Percentiles rank a stretch among this genome's conserved stretches.
These are phyloP conservation scores for Hypomecis atomaria DNA, from an alignment of 2,888 invertebrate genomes.

Conservation along the genomic window DNA sequence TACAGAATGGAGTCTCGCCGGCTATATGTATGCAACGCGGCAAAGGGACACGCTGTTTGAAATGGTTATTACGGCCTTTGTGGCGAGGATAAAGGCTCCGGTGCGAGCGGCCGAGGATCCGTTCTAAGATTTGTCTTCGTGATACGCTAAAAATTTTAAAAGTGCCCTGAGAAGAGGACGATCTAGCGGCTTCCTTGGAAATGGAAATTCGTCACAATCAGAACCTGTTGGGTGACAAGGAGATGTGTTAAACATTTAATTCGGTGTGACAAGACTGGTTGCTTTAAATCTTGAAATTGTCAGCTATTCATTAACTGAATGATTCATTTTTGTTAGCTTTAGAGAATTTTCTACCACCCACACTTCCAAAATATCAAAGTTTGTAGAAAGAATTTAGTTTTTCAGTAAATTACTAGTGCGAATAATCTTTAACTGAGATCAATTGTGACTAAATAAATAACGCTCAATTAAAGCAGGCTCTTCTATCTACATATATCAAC, in stretches of 20 bases:
- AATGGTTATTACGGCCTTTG: conserved; percentile 84
- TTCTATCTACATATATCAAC: conserved; percentile 4
- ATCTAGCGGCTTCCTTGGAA: conserved; percentile 71
- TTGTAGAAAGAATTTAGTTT: too few relatives aligned
- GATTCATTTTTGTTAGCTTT: conserved; percentile 53
- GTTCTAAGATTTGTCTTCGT: conserved; percentile 76
- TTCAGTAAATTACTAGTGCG: not conserved
- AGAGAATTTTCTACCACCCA: conserved; percentile 19
- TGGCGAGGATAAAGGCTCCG: conserved; percentile 74
- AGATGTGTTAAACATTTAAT: conserved; percentile 62
- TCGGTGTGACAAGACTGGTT: conserved; percentile 69
- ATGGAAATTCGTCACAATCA: conserved; percentile 70
- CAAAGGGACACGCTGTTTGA: conserved; percentile 82
- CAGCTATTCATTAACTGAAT: conserved; percentile 57
- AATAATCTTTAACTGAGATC: conserved; percentile 1
- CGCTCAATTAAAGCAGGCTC: conserved; percentile 5
- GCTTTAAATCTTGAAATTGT: conserved; percentile 61
- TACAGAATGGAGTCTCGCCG: conserved; percentile 68
- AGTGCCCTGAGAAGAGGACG: conserved; percentile 52
- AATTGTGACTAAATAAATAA: conserved; percentile 4
- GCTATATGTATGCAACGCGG: conserved; percentile 80
- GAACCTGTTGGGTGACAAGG: conserved; percentile 68
- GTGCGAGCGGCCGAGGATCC: conserved; percentile 65
- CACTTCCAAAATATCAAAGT: too few relatives aligned
- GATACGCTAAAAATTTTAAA: conserved; percentile 80